Evolutionary conservation across 2,797 vertebrate species (phyloP), one percentile per base, ranked within the genome.

Genomic region (Capromys pilorides): DNA sequence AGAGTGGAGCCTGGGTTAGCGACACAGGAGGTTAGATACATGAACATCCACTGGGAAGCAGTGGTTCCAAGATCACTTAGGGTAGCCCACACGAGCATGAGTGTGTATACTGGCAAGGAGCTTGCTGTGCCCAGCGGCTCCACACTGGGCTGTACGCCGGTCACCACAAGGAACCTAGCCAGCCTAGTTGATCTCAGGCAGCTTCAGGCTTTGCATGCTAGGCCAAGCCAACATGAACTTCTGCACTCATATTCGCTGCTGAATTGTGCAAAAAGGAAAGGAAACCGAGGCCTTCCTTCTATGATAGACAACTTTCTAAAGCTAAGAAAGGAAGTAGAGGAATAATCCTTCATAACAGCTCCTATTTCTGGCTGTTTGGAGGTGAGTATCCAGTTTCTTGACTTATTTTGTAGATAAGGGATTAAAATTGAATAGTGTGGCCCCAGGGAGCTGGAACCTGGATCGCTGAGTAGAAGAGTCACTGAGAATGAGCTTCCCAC

Each of bases 281-380:
- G 22, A 39, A 36, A 13, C 41, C 1, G 19, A 59, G 8, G 21
- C 9, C 78, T 79, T 59, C 31, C 16, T 31, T 89, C 7, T 26
- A 7, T 36, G 41, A 49, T 2, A 36, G 57, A 39, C 4, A 45
- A 4, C 26, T 36, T 67, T 75, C 24, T 39, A 81, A 39, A 49
- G 2, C 33, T 31, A 51, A 51, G 57, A 64, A 16, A 45, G 24
- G 7, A 41, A 22, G 24, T 57, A 54, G 36, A 51, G 26, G 54
- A 31, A 82, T 86, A 64, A 75, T 62, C 75, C 90, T 93, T 88
- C 7, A 93, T 88, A 95, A 57, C 2, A 57, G 18, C 4, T 14
- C 36, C 31, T 4, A 59, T 85, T 91, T 78, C 59, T 77, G 36
- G 31, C 2, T 36, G 75, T 67, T 81, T 36, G 49, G 51, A 24